Evolutionary conservation across 2,797 vertebrate species (phyloP).

Genomic region (Carcharodon carcharias): DNA sequence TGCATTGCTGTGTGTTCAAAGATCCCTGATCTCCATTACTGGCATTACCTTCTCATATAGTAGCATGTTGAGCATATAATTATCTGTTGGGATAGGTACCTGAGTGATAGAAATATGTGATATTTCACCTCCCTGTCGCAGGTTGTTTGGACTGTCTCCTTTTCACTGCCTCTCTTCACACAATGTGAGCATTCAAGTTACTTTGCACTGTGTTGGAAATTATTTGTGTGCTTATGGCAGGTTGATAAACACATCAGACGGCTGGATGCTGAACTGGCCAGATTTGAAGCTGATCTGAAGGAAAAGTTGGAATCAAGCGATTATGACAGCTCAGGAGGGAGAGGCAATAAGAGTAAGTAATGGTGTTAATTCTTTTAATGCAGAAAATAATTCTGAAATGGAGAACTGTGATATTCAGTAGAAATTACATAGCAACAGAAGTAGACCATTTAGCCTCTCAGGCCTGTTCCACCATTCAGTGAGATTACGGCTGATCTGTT

Average conservation of each 20-base stretch:
- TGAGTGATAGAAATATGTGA: neutral
- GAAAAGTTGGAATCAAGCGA: constrained; percentile 87
- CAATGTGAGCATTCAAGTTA: neutral
- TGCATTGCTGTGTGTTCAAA: neutral
- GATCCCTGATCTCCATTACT: neutral
- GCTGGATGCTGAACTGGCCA: constrained; percentile 85
- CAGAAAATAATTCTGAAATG: neutral
- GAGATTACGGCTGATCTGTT: neutral
- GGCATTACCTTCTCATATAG: neutral
- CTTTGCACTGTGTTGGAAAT: neutral
- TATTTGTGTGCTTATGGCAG: constrained; percentile 50
- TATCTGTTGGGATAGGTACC: neutral
- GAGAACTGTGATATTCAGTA: neutral
- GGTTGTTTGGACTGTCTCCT: neutral
- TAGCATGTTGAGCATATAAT: neutral
- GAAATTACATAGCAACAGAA: neutral
- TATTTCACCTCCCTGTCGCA: neutral
- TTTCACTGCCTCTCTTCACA: neutral
- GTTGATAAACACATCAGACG: constrained; percentile 96
- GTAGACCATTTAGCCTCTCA: neutral
- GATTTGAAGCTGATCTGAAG: constrained; percentile 95
- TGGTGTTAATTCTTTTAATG: neutral
- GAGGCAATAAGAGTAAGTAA: constrained; percentile 73
- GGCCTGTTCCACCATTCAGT: neutral
- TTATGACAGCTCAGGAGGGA: constrained; percentile 72